phyloP scores from a whole-genome alignment of 2,113 vertebrate species.

The Oncorhynchus clarkii region DNA sequence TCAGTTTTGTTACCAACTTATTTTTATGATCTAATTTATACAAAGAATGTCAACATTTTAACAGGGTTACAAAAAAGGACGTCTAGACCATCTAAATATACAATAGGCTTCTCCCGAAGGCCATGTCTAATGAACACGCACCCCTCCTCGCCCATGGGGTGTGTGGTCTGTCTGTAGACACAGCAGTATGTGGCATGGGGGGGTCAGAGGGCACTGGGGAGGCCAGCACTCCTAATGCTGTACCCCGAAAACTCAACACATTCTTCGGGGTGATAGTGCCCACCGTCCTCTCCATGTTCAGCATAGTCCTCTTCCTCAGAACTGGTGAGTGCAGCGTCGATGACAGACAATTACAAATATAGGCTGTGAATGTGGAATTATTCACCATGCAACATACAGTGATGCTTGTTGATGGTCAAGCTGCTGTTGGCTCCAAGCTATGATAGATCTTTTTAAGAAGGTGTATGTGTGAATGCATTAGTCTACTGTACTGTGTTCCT shows the following conservation, averaged over 20 bases:
- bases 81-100: background rate
- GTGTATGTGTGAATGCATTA: background rate
- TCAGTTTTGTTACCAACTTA: no score
- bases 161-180: conserved; percentile 46
- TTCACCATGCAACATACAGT: no score
- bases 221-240: conserved; percentile 21
- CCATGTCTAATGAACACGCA: conserved; percentile 83
- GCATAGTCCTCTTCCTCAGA: conserved; percentile 86
- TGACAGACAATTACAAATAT: no score
- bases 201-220: conserved; percentile 37
- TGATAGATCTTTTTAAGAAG: no score
- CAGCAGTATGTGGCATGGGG: conserved; percentile 38
- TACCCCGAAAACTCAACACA: conserved; percentile 79
- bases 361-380: no score
- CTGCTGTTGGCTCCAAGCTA: no score
- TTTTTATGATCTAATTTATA: background rate
- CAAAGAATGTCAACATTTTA: background rate
- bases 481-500: background rate
- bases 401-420: no score
- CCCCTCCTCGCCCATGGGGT: conserved; percentile 80
- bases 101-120: background rate
- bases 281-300: conserved; percentile 91
- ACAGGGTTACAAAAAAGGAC: background rate
- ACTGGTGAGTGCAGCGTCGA: conserved; percentile 72
- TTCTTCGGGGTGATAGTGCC: conserved; percentile 92